Evolutionary conservation across 2,888 invertebrate genomes (phyloP), one percentile per base, ranked within the genome.

Genomic region (Pristionchus arcanus): DNA sequence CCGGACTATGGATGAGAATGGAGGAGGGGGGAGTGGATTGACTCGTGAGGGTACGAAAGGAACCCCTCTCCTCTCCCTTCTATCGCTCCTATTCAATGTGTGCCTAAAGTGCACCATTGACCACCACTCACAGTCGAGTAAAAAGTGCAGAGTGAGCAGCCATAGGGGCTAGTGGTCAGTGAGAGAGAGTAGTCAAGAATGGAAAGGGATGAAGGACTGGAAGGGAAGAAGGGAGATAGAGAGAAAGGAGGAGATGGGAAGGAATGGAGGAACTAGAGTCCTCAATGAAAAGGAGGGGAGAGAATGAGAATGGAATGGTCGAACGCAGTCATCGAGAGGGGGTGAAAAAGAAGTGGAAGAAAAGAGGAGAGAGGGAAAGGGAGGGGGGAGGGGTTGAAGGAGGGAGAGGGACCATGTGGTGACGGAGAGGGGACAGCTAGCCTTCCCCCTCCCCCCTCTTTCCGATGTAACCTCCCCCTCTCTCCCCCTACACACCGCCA

Each of bases 211-310:
- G 34, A 37, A 77, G 34, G 77, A 77, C 31, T 42, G 11, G 77
- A 77, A 37, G 16, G 77, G 42, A 77, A n/a, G 42, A 77, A n/a
- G 77, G 31, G 77, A 77, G 77, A 19, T 15, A 37, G 77, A 37
- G 77, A 34, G 77, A 77, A 16, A 0, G 99, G 99, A 13, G 99
- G 99, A 95, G 99, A 99, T 99, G 99, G 99, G 99, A 99, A 96
- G 97, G 99, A 91, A 97, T 99, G 89, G 99, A 98, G 95, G 99
- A 99, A 96, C 97, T 97, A 95, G 99, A 99, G 96, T 34, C 16
- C 34, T 16, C 42, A 49, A 49, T 49, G 42, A 49, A 49, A 98
- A 98, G 95, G 98, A 96, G 97, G 90, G 16, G 90, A 91, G 3
- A 96, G 97, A 95, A 97, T 98, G 94, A 98, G 98, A 96, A 97